These are phyloP conservation scores for Propithecus deckenii DNA, from an alignment of 2,797 vertebrate species.

Conservation along the genomic window DNA sequence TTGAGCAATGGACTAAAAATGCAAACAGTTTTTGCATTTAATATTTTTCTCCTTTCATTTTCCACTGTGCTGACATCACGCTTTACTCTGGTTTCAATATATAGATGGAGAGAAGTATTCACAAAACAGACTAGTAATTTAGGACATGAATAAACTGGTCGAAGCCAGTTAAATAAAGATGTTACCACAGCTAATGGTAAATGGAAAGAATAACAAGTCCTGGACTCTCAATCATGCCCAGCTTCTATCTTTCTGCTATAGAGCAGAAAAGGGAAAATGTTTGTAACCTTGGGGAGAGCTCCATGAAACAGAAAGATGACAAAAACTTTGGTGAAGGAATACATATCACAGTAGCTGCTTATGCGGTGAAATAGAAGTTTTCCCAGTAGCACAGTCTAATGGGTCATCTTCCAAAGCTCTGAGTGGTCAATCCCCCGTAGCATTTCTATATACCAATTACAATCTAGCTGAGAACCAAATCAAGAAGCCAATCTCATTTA, in stretches of 20 bases:
- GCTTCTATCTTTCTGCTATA: background rate
- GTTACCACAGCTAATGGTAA: background rate
- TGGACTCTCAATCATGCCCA: background rate
- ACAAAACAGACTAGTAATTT: background rate
- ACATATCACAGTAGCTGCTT: background rate
- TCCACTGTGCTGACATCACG: background rate
- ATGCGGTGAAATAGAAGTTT: background rate
- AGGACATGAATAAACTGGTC: background rate
- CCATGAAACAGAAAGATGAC: background rate
- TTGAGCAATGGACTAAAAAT: background rate
- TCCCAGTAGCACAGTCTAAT: background rate
- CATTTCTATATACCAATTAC: too few species aligned
- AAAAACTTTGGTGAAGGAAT: background rate
- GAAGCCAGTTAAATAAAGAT: background rate
- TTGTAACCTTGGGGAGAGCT: background rate
- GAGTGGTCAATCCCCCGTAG: background rate
- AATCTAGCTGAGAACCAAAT: too few species aligned
- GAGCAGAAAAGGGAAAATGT: background rate
- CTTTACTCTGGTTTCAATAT: background rate
- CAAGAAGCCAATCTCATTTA: too few species aligned
- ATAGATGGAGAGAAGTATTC: background rate
- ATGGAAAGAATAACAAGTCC: background rate
- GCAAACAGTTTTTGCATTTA: background rate
- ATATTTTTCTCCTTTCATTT: slow-evolving; percentile 2
- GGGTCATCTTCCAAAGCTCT: background rate